A percentile compares a stretch with the other conserved stretches of the same genome.
Conservation (phyloP, 1,140 invertebrate genomes). For the Phymorhynchus buccinoides region DNA sequence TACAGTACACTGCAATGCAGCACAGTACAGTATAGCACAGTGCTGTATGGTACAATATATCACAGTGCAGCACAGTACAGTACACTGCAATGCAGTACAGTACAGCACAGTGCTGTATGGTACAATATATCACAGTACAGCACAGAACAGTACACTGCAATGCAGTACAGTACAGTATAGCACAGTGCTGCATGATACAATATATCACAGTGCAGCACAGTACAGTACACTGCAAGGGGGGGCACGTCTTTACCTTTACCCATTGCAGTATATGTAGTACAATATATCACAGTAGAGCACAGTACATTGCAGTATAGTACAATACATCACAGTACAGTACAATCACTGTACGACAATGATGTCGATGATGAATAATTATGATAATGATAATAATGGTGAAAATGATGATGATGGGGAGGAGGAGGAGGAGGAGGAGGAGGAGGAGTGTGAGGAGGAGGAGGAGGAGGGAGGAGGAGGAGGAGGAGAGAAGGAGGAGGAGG, state of each 20-base stretch:
- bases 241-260: not conserved
- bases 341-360: not conserved
- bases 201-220: too few relatives aligned
- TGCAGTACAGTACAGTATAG: not conserved
- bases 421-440: not conserved
- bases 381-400: too few relatives aligned
- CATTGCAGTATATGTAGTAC: too few relatives aligned
- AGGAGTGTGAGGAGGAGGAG: not conserved
- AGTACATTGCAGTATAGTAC: too few relatives aligned
- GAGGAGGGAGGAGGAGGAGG: not conserved
- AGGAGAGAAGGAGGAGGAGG: too few relatives aligned
- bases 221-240: not conserved
- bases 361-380: too few relatives aligned
- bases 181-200: constrained; percentile 34
- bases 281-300: too few relatives aligned
- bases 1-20: not conserved
- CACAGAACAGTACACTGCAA: not conserved
- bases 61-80: too few relatives aligned
- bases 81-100: too few relatives aligned
- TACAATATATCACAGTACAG: not conserved
- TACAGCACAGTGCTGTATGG: not conserved
- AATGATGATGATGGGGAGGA: too few relatives aligned
- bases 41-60: too few relatives aligned
- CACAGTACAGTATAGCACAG: not conserved
- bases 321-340: too few relatives aligned